Evolutionary conservation across 2,888 invertebrate genomes (phyloP).

Genomic region (Subacronicta megacephala): DNA sequence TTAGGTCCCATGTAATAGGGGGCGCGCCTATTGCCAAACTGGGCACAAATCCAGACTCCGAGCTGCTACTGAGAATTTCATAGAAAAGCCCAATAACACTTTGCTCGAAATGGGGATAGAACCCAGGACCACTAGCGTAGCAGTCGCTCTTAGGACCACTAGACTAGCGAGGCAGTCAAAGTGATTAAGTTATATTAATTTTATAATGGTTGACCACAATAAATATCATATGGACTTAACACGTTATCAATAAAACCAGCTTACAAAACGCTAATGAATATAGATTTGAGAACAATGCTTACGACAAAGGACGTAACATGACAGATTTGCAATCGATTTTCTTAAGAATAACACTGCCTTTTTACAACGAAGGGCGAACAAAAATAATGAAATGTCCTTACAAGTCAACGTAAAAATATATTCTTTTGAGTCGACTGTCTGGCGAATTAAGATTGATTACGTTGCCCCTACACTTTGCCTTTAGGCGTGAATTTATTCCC

Average conservation of each 20-base stretch:
- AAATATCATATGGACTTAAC: no score
- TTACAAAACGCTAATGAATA: slow-evolving; percentile 14
- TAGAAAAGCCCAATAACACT: no score
- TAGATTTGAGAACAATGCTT: slow-evolving; percentile 41
- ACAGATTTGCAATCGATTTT: slow-evolving; percentile 50
- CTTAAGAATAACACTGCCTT: slow-evolving; percentile 30
- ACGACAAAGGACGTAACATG: slow-evolving; percentile 37
- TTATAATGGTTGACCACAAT: no score
- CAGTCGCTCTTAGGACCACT: no score
- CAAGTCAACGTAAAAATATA: slow-evolving; percentile 67
- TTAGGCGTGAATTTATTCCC: slow-evolving; percentile 59
- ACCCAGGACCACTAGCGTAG: no score
- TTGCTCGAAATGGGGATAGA: no score
- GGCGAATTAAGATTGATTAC: slow-evolving; percentile 78
- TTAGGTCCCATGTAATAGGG: no score
- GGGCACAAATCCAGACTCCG: no score
- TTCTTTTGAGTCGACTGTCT: slow-evolving; percentile 76
- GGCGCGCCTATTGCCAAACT: no score
- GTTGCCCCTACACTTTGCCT: slow-evolving; percentile 57
- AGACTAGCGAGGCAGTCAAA: no score
- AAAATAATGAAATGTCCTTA: slow-evolving; percentile 68
- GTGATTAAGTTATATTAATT: no score
- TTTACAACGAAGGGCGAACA: slow-evolving; percentile 42
- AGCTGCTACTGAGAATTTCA: no score
- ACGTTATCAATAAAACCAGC: neutral